phyloP scores from a whole-genome alignment of 2,888 invertebrate species.

The Acanthopleura granulata region DNA sequence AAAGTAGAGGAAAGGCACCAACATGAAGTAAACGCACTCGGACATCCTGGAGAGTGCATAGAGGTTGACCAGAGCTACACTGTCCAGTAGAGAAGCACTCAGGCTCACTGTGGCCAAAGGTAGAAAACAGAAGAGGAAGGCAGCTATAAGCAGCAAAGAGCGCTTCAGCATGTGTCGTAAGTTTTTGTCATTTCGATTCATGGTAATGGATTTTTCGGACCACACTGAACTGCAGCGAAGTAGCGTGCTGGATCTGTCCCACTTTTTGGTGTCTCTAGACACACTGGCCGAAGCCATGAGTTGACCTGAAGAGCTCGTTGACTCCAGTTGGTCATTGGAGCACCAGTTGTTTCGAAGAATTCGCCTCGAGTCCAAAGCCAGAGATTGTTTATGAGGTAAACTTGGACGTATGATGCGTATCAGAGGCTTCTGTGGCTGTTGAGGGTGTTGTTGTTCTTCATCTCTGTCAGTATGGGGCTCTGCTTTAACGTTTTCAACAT shows the following conservation, averaged over 20 bases:
- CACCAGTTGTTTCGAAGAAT: constrained; percentile 17
- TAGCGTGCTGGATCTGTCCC: neutral
- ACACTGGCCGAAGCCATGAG: neutral
- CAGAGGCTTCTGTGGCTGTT: neutral
- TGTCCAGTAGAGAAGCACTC: neutral
- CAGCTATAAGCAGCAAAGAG: neutral
- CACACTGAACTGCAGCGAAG: neutral
- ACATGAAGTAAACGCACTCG: neutral
- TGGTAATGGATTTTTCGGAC: neutral
- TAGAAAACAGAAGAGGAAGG: constrained; percentile 7
- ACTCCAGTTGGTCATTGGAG: too few relatives aligned
- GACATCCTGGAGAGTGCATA: neutral
- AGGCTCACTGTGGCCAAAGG: neutral
- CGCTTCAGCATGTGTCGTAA: neutral
- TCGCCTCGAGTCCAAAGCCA: neutral
- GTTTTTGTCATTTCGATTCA: neutral
- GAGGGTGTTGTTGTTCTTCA: neutral
- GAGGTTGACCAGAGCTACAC: neutral
- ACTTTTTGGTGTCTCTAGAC: neutral
- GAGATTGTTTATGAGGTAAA: neutral
- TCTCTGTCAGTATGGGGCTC: neutral
- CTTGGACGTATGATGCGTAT: constrained; percentile 14
- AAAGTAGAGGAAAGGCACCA: constrained; percentile 1
- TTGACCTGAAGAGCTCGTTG: neutral
- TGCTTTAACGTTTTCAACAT: neutral